Evolutionary conservation across 2,113 vertebrate genomes (phyloP).

Genomic region (Emydura subglobosa): DNA sequence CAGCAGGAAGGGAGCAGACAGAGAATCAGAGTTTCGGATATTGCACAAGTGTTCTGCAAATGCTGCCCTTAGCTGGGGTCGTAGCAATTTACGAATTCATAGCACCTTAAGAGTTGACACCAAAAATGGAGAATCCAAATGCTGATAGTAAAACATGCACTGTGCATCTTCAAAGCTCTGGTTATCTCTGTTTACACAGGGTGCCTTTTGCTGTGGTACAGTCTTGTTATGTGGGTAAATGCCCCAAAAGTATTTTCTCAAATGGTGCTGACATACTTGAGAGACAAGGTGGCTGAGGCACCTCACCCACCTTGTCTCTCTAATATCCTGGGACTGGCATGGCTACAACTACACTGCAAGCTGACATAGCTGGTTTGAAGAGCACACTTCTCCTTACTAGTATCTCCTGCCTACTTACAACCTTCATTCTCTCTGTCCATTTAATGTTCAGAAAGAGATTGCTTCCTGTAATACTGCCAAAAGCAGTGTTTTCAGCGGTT

Average conservation of each 20-base stretch:
- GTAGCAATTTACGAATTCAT: neutral
- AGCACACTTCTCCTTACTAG: neutral
- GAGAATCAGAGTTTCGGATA: fast-evolving
- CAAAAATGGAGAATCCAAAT: neutral
- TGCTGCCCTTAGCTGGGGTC: neutral
- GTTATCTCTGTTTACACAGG: neutral
- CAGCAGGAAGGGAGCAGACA: neutral
- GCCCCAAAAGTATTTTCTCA: neutral
- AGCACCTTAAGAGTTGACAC: neutral
- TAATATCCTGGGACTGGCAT: neutral
- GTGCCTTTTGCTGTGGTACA: neutral
- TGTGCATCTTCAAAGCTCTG: neutral
- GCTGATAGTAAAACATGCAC: neutral
- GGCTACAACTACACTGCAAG: neutral
- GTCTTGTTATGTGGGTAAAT: neutral
- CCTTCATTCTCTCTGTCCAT: neutral
- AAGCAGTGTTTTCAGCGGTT: neutral
- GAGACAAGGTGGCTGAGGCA: neutral
- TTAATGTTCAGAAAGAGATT: conserved; percentile 21
- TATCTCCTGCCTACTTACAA: neutral
- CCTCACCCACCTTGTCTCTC: neutral
- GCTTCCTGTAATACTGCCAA: conserved; percentile 9
- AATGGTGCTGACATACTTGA: neutral
- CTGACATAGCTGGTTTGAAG: neutral
- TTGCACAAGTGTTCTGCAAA: neutral